These are phyloP conservation scores for Ornithorhynchus anatinus DNA, from an alignment of 2,113 vertebrate species.

Conservation along the genomic window DNA sequence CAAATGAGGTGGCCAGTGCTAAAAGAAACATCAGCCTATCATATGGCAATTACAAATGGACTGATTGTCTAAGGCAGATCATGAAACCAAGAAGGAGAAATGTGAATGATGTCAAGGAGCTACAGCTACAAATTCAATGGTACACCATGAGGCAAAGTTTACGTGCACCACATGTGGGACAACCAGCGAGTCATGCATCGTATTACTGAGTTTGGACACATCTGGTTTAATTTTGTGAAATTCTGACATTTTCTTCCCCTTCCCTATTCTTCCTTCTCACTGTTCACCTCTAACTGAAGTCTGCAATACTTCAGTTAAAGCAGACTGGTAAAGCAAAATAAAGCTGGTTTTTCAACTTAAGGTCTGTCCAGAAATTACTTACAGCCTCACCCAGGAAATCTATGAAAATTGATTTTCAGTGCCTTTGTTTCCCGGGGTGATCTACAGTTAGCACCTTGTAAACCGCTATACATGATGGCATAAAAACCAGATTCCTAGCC, in stretches of 20 bases:
- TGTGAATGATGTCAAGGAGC: too few relatives aligned
- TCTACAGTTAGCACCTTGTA: not conserved
- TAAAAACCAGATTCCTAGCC: too few relatives aligned
- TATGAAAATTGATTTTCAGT: conserved; percentile 37
- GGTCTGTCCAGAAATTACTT: not conserved
- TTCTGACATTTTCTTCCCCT: not conserved
- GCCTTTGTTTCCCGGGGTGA: not conserved
- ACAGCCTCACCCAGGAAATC: conserved; percentile 46
- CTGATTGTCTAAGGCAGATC: too few relatives aligned
- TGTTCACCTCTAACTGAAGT: not conserved
- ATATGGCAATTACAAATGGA: too few relatives aligned
- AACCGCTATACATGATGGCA: conserved; percentile 35
- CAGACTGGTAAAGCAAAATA: too few relatives aligned
- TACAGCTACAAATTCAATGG: too few relatives aligned
- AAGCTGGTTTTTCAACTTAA: conserved; percentile 32
- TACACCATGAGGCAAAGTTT: too few relatives aligned
- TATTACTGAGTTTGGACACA: conserved; percentile 30
- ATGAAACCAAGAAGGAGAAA: too few relatives aligned
- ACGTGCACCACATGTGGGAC: too few relatives aligned
- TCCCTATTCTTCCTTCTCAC: not conserved
- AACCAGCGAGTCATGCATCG: conserved; percentile 50
- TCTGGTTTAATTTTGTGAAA: not conserved
- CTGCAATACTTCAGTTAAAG: too few relatives aligned
- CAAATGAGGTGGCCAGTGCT: too few relatives aligned
- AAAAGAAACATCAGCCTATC: too few relatives aligned